Conservation (phyloP, 2,113 vertebrate species). For the Rhinolophus ferrumequinum region DNA sequence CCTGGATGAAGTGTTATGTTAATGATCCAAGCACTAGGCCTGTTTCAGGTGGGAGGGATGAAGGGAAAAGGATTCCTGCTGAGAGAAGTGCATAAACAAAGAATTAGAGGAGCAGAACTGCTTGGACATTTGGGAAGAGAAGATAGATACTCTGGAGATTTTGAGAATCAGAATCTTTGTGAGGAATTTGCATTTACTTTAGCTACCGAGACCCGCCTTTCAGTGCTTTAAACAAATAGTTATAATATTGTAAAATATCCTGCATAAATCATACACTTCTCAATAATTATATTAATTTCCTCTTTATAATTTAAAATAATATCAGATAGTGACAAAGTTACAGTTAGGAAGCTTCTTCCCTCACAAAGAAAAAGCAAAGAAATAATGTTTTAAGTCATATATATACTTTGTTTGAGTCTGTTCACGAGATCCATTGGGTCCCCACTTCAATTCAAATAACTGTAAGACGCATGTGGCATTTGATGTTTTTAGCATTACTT, state of each 20-base stretch:
- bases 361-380: not conserved
- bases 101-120: not conserved
- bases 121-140: not conserved
- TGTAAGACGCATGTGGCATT: not conserved
- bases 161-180: not conserved
- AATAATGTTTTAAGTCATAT: not conserved
- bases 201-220: not conserved
- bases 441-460: not conserved
- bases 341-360: not conserved
- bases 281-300: not conserved
- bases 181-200: not conserved
- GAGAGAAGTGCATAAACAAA: not conserved
- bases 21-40: not conserved
- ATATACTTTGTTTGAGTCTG: not conserved
- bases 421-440: not conserved
- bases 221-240: not conserved
- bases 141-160: not conserved
- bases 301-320: conserved; percentile 19
- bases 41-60: not conserved
- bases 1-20: not conserved
- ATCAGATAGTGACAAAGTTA: not conserved
- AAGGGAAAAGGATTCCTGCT: not conserved
- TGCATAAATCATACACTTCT: not conserved
- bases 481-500: not conserved
- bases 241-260: not conserved